Evolutionary conservation across 2,888 invertebrate species (phyloP).

Genomic region (Machimus rusticus): DNA sequence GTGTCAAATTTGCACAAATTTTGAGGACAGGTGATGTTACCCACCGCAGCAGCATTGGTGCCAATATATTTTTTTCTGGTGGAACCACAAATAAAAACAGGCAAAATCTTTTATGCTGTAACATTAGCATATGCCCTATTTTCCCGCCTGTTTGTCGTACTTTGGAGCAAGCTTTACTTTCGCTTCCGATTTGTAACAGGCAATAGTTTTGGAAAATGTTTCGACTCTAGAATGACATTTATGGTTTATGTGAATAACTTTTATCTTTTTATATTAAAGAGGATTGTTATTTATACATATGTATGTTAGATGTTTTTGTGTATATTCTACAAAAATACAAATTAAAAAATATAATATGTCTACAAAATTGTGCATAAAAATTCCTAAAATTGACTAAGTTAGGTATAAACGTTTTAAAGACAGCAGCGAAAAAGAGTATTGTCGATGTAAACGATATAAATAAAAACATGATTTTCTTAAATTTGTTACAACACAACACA

Average conservation of each 20-base stretch:
- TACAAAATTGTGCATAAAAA: no score
- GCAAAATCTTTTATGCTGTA: neutral
- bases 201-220: neutral
- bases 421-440: no score
- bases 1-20: neutral
- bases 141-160: neutral
- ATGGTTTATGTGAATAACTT: neutral
- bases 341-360: no score
- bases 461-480: no score
- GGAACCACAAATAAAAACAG: neutral
- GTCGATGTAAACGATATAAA: no score
- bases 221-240: neutral
- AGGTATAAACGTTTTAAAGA: no score
- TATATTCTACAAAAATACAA: no score
- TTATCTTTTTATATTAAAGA: no score
- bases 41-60: neutral
- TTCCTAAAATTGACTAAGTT: no score
- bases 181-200: neutral
- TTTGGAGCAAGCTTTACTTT: neutral
- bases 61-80: neutral
- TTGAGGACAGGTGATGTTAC: neutral
- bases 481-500: no score
- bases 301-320: no score
- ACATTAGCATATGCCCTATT: neutral
- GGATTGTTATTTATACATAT: no score